Evolutionary conservation across 1,140 invertebrate genomes (phyloP), one percentile per base, ranked within the genome.

Genomic region (Drosophila melanica): DNA sequence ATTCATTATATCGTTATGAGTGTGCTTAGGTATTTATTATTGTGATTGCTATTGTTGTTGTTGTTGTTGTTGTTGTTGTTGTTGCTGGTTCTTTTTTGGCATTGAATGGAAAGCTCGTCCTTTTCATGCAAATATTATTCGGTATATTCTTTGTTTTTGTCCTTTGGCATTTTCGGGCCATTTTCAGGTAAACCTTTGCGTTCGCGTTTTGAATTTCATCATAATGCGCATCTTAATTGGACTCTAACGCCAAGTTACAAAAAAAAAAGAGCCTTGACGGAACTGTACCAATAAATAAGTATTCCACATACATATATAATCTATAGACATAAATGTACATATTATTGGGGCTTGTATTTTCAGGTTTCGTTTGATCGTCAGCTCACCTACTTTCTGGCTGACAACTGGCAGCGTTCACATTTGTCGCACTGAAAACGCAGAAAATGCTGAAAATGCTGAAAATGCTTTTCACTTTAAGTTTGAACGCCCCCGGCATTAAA

Each of bases 131-230:
- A 85, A 77, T 63, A 20, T 59, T 64, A 54, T 64, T 73, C 59
- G 69, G 50, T 55, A 14, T 79, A 18, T 33, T 47, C 72, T 75
- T 53, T 57, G 54, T 51, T 47, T 51, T 60, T 69, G 63, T 73
- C 55, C 64, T 44, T 58, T 60, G 64, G 48, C 55, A 73, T 59
- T 60, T 68, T 60, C 45, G 23, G 64, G 64, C 39, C 33, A 35
- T 35, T 39, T 68, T 60, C 45, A 35, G 64, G 64, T 48, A 58
- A 53, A 54, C 20, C 44, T 59, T 65, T 57, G 41, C 16, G 23
- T 79, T 44, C 14, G 69, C n/a, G 79, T 84, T 81, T 85, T 86
- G 63, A 85, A 78, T 85, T 85, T 85, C 81, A 77, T 45, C 62
- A 54, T 63, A 54, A 69, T 81, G 69, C 67, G 51, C 55, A 64